Percentiles rank a stretch among this genome's conserved stretches.
Evolutionary conservation across 1,140 invertebrate species (phyloP).

Genomic region (Himalopsyche phryganea): DNA sequence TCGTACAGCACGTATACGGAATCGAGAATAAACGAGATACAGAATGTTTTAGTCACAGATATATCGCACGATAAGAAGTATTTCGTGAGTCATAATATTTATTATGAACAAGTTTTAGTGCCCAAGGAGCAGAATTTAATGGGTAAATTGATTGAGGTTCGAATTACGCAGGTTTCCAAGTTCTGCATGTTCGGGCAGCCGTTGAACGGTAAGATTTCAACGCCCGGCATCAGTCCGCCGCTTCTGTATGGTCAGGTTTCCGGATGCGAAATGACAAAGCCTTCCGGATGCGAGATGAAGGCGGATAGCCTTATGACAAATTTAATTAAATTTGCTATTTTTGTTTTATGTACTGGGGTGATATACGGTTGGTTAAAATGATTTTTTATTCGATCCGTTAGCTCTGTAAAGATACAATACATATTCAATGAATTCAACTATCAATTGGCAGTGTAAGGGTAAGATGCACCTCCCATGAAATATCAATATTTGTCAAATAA

Average conservation of each 20-base stretch:
- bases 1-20: slow-evolving; percentile 83
- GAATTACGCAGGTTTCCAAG: slow-evolving; percentile 73
- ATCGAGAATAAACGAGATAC: slow-evolving; percentile 66
- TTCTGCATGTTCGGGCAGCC: slow-evolving; percentile 81
- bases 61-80: slow-evolving; percentile 85
- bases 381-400: too few species aligned
- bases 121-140: slow-evolving; percentile 73
- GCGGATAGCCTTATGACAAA: slow-evolving; percentile 17
- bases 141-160: slow-evolving; percentile 79
- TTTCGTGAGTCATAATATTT: slow-evolving; percentile 94
- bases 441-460: too few species aligned
- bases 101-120: slow-evolving; percentile 91
- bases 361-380: too few species aligned
- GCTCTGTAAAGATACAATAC: too few species aligned
- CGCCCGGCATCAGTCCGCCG: slow-evolving; percentile 51
- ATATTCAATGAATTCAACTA: too few species aligned
- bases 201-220: slow-evolving; percentile 50
- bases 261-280: slow-evolving; percentile 34
- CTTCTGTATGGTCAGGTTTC: slow-evolving; percentile 53
- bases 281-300: slow-evolving; percentile 26
- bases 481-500: too few species aligned
- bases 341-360: slow-evolving; percentile 19
- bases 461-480: too few species aligned
- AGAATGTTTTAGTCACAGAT: slow-evolving; percentile 89
- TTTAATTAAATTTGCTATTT: slow-evolving; percentile 11